Base-by-base conservation (phyloP, 2,888 invertebrate species). In the Electrophaes corylata region DNA sequence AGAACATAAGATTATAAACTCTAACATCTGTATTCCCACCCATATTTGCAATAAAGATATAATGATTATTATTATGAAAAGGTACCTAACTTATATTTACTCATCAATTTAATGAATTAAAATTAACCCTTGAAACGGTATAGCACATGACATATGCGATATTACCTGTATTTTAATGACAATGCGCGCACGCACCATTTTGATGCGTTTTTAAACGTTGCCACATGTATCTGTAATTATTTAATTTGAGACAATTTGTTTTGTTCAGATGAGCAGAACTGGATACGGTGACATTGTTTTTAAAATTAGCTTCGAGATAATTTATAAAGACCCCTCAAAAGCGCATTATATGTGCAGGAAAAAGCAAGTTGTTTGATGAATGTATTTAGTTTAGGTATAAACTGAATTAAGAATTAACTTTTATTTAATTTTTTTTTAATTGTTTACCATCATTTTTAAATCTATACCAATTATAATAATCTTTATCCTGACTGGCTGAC, bases 201-300 rank as follows among this genome's bases (percentile, higher is more conserved):
- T 81, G 77, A 84, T 83, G 79, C 57, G 29, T 63, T 83, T 85
- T 80, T 85, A 85, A 85, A 79, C 72, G 83, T 51, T 23, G 51
- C 62, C 81, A 70, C 76, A 76, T 78, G 78, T 73, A 72, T 47
- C 73, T 66, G 62, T 75, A 84, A 84, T 83, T 83, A 75, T 74
- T 73, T 66, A 31, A 55, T 55, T 60, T 48, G 43, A 2, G 33
- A 29, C 47, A 60, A 60, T 55, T 60, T 60, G 59, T 51, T 47
- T 44, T 53, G 58, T 44, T 10, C 56, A 64, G 70, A 74, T 67
- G 68, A 64, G 58, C 43, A 19, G 40, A 46, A 50, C 33, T 19
- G 20, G 44, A 54, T n/a, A 48, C 14, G 43, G 55, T 60, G 41
- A 29, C 41, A 50, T 51, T 51, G 41, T 46, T 54, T 50, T 55